phyloP scores from a whole-genome alignment of 2,797 vertebrate species.

The Antennarius maculatus region DNA sequence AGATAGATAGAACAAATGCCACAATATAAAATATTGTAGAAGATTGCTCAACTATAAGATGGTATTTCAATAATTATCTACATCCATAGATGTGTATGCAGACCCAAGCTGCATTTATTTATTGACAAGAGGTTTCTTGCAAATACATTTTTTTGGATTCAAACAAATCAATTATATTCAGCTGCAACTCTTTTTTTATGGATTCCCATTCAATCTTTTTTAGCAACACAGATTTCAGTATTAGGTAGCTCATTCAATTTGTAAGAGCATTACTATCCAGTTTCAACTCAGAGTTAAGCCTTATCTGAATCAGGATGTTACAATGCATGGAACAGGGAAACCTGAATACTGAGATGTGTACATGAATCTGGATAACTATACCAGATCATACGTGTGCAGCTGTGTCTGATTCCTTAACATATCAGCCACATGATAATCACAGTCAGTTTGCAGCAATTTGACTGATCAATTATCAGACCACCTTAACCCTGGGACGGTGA shows the following conservation, averaged over 20 bases:
- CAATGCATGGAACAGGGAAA: neutral
- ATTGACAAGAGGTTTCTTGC: neutral
- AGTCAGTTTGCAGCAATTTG: neutral
- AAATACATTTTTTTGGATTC: conserved; percentile 1
- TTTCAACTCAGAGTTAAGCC: neutral
- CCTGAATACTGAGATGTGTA: neutral
- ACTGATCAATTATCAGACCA: neutral
- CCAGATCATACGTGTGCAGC: neutral
- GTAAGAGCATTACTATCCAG: neutral
- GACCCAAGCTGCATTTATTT: neutral
- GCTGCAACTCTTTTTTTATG: neutral
- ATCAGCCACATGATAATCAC: neutral
- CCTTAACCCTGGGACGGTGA: neutral
- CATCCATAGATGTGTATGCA: neutral
- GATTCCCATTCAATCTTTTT: conserved; percentile 14
- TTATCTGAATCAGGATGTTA: conserved; percentile 12
- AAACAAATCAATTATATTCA: neutral
- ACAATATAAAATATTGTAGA: too few relatives aligned
- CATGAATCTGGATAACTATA: neutral
- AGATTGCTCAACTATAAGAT: neutral
- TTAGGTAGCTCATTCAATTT: neutral
- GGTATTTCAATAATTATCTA: neutral
- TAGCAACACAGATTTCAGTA: neutral
- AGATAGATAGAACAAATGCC: too few relatives aligned
- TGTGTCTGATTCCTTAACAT: neutral